Evolutionary conservation across 2,888 invertebrate genomes (phyloP).

Genomic region (Empis stercorea): DNA sequence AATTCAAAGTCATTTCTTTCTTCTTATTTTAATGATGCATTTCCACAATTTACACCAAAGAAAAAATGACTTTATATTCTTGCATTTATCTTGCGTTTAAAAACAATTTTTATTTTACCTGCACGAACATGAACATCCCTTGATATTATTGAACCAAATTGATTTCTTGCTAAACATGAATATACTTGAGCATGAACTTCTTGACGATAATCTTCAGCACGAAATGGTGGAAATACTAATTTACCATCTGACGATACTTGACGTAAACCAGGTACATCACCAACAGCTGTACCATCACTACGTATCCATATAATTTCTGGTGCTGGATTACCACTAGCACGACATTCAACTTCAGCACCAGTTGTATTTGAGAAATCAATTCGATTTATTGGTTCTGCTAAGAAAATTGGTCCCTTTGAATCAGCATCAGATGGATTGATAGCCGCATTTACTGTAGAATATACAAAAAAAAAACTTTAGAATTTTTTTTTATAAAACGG

Average conservation of each 20-base stretch:
- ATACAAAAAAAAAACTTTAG: slow-evolving; percentile 4
- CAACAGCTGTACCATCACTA: slow-evolving; percentile 80
- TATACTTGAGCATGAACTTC: slow-evolving; percentile 91
- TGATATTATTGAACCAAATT: slow-evolving; percentile 81
- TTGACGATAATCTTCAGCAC: slow-evolving; percentile 84
- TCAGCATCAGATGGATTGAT: slow-evolving; percentile 49
- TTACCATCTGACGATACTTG: slow-evolving; percentile 86
- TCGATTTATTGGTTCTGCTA: slow-evolving; percentile 81
- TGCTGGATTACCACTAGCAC: slow-evolving; percentile 77
- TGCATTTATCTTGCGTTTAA: slow-evolving; percentile 15
- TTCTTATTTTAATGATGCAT: neutral
- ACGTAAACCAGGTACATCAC: slow-evolving; percentile 76
- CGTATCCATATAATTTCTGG: slow-evolving; percentile 90
- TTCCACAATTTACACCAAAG: slow-evolving; percentile 1
- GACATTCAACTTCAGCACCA: slow-evolving; percentile 84
- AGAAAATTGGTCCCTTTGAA: slow-evolving; percentile 79
- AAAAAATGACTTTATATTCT: slow-evolving; percentile 6
- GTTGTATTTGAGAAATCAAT: slow-evolving; percentile 91
- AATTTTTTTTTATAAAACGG: neutral
- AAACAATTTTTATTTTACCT: slow-evolving; percentile 48
- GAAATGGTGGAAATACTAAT: slow-evolving; percentile 86
- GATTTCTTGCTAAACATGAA: slow-evolving; percentile 80
- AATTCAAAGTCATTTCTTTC: too few relatives aligned
- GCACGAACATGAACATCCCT: slow-evolving; percentile 89
- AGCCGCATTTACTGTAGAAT: slow-evolving; percentile 19